Base-by-base conservation (phyloP, 2,888 invertebrate genomes). In the Mesopsocus fuscifrons region DNA sequence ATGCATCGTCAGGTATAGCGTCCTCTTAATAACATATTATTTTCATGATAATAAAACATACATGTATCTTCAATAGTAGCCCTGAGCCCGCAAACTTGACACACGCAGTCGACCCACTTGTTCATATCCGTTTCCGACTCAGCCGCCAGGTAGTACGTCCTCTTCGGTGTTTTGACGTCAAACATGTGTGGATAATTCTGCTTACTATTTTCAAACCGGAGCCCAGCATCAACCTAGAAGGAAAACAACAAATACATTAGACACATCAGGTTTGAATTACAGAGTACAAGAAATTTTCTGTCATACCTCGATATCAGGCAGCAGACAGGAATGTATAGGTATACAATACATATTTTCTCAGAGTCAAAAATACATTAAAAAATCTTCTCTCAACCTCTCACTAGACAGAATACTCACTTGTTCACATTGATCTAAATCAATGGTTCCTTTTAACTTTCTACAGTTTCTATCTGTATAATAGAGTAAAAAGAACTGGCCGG, bases 391-490 rank as follows among this genome's bases (percentile, higher is more conserved):
- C 11, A 26, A 26, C 26, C 26, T 26, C 11, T 26, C 6, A 26
- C 11, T 26, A 40, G 41, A 20, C 16, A 46, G 32, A 8, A 35
- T 41, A 55, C 54, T 53, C 63, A 88, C 87, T 71, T 94, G 91
- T 65, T 92, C 91, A 63, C 94, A 94, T 60, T 89, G 82, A 67
- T 92, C 92, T 56, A 95, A 70, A 69, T 94, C 84, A 55, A 95
- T 88, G 47, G 77, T 74, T 55, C 88, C 88, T 66, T 89, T 88
- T 51, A 81, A 67, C 56, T 85, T 83, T 53, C 82, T 73, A 60
- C 82, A 78, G 57, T 78, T 77, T 54, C 77, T 72, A 61, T 92
- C 91, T 31, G 87, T 82, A 63, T 84, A 94, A 62, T 95, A 95
- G 59, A 88, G 89, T 53, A 94, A 69, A 57, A 85, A 78, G 66